These are phyloP conservation scores for Thera britannica DNA, from an alignment of 2,888 invertebrate species.

Conservation along the genomic window DNA sequence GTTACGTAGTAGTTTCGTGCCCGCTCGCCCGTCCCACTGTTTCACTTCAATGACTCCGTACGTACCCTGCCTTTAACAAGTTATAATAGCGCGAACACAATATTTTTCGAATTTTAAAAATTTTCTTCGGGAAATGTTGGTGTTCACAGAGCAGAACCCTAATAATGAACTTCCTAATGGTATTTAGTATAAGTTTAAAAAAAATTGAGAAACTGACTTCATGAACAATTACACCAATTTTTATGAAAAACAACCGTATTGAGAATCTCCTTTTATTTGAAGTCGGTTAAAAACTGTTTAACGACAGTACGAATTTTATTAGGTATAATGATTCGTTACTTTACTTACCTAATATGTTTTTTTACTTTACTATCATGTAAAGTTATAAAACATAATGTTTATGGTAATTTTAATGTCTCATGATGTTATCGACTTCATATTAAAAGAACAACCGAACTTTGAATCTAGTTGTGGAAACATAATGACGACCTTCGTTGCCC, in stretches of 20 bases:
- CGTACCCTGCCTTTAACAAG: constrained; percentile 30
- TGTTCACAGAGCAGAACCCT: neutral
- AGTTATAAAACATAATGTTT: neutral
- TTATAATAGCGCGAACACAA: constrained; percentile 63
- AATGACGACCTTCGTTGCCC: neutral
- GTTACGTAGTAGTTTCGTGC: constrained; percentile 76
- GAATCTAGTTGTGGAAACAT: neutral
- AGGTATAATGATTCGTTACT: too few relatives aligned
- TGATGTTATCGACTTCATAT: neutral
- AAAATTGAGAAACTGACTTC: too few relatives aligned
- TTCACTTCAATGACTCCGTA: constrained; percentile 47
- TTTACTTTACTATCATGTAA: too few relatives aligned
- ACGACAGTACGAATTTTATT: too few relatives aligned
- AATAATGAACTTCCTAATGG: too few relatives aligned
- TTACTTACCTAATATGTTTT: neutral
- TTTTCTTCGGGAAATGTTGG: neutral
- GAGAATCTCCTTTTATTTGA: too few relatives aligned
- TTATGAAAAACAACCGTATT: too few relatives aligned
- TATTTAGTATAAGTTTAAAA: too few relatives aligned
- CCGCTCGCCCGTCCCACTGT: constrained; percentile 54
- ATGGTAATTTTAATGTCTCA: neutral
- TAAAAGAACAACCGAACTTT: neutral
- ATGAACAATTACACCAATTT: too few relatives aligned
- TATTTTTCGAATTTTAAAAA: constrained; percentile 1
- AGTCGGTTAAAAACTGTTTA: too few relatives aligned